Evolutionary conservation across 1,140 invertebrate species (phyloP), one percentile per base, ranked within the genome.

Genomic region (Periplaneta americana): DNA sequence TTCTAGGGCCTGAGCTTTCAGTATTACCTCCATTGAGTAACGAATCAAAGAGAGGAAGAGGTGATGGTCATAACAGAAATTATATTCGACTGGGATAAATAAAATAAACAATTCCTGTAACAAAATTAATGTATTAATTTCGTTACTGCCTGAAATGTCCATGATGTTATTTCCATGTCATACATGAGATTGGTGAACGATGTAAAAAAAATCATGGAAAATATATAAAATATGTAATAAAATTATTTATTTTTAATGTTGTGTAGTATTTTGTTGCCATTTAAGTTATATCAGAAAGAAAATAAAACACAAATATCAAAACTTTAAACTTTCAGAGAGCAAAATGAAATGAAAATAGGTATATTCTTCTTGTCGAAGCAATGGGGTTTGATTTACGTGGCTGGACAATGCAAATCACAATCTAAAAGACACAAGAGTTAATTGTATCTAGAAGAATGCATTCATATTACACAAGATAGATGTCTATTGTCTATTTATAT

Each of bases 1-100:
- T 66, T 48, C 31, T 79, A 32, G 80, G 34, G 2, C 66, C 75
- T 13, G 80, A 75, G 80, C 80, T 77, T 10, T 37, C 80, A 11
- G 33, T 77, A 9, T 31, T 75, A 33, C 76, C 66, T 2, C 76
- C 34, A 15, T 34, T 66, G 11, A 11, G 1, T 66, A 66, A 66
- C 22, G 48, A n/a, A n/a, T 1, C 22, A 11, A 66, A 66, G n/a
- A 5, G 48, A 28, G n/a, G 22, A 28, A 66, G 28, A n/a, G 48
- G n/a, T 22, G 48, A 5, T n/a, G 48, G 22, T 4, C 48, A 66
- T 8, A 66, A 5, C 0, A 66, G 48, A 28, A n/a, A 66, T 28
- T 28, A 66, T 28, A n/a, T 66, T 8, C 48, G 48, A 28, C 48
- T 66, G 15, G 48, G 48, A 1, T 66, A 28, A 28, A n/a, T n/a